Base-by-base conservation (phyloP, 1,140 invertebrate species). In the Triops longicaudatus region DNA sequence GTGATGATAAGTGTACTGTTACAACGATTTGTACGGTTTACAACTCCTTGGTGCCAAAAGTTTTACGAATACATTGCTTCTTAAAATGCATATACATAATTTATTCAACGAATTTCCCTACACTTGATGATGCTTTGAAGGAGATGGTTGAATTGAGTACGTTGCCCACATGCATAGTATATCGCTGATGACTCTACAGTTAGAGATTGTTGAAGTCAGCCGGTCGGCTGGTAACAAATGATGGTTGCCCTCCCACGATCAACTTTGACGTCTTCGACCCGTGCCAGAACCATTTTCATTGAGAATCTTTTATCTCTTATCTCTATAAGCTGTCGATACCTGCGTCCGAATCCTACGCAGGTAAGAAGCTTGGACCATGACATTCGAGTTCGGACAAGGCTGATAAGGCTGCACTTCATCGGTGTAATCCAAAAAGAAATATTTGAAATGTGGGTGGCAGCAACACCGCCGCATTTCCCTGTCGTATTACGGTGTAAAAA, bases 271-370 rank as follows among this genome's bases (percentile, higher is more conserved):
- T 63, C 50, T 63, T 63, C 50, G 50, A 63, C 50, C 50, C 50
- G 50, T 63, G 50, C 50, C 50, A 22, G 22, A 22, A 63, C 50
- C 50, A 63, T 63, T 22, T 22, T 63, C 22, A 17, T 63, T 63
- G 17, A n/a, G 50, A n/a, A 6, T 63, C 50, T 22, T 63, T 22
- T 63, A n/a, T 63, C 50, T 63, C 22, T 63, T 63, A 63, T 63
- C n/a, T n/a, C n/a, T 22, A 63, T n/a, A 63, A 63, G 50, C 50
- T 63, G 50, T 63, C n/a, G 50, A 63, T 63, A 63, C 22, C 50
- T 22, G 22, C 17, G 5, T 63, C 6, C 50, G 50, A 22, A 14
- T 63, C 22, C 50, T 6, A 63, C 17, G 14, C 17, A 63, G 50
- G 50, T 63, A 22, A 63, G 50, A 22, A 14, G 22, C 50, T n/a